These are phyloP conservation scores for Miltochrista miniata DNA, from an alignment of 2,888 invertebrate species.

Conservation along the genomic window DNA sequence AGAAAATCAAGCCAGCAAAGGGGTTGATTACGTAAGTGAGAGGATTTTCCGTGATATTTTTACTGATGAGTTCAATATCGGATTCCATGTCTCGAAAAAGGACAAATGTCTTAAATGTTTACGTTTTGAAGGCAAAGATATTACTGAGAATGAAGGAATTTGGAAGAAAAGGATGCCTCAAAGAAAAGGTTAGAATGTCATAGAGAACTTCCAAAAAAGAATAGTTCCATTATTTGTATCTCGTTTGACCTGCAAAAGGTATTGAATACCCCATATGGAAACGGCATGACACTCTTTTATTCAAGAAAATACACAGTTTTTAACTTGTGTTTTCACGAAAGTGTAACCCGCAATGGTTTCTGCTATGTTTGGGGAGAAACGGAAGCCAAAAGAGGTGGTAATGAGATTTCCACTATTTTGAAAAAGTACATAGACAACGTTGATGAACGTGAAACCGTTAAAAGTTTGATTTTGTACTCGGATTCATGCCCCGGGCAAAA, in stretches of 20 bases:
- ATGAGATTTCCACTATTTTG: background rate
- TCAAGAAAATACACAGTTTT: constrained; percentile 1
- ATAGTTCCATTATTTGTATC: constrained; percentile 5
- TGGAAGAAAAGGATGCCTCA: constrained; percentile 10
- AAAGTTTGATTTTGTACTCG: too few species aligned
- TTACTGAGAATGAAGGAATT: constrained; percentile 7
- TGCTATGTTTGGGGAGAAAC: constrained; percentile 10
- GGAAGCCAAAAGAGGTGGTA: constrained; percentile 3
- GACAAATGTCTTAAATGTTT: constrained; percentile 12
- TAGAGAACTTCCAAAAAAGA: constrained; percentile 9
- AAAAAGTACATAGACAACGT: background rate
- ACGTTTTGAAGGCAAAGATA: constrained; percentile 1
- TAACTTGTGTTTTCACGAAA: constrained; percentile 8
- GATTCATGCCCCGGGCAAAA: too few species aligned
- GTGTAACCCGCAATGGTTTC: constrained; percentile 3
- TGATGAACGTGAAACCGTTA: background rate
- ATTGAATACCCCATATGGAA: background rate
- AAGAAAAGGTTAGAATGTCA: constrained; percentile 6
- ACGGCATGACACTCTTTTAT: background rate
- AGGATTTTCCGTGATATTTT: constrained; percentile 7
- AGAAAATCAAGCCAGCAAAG: too few species aligned
- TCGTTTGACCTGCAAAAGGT: constrained; percentile 7
- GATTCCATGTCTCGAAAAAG: constrained; percentile 9
- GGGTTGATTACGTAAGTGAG: too few species aligned
- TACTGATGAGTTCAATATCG: constrained; percentile 7